A percentile compares a stretch with the other conserved stretches of the same genome.
These are phyloP conservation scores for Myiothlypis chrysogaster DNA, from an alignment of 2,797 vertebrate genomes.

Conservation along the genomic window DNA sequence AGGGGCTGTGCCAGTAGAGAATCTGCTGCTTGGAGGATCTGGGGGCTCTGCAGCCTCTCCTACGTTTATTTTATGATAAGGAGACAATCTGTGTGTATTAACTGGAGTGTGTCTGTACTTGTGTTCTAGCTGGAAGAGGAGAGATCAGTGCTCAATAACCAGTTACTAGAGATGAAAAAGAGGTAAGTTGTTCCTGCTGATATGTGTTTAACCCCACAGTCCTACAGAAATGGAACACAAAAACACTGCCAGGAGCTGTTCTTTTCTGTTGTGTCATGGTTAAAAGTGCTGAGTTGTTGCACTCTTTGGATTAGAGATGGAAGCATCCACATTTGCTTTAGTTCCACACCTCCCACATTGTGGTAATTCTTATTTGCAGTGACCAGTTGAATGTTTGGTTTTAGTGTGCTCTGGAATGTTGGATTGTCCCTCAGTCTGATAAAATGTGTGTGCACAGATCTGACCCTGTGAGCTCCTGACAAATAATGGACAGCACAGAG, in stretches of 20 bases:
- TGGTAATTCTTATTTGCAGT: neutral
- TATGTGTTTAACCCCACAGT: neutral
- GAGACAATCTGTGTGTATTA: neutral
- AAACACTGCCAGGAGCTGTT: neutral
- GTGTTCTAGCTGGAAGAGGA: conserved; percentile 86
- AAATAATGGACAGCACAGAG: neutral
- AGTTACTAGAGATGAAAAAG: conserved; percentile 90
- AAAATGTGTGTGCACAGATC: neutral
- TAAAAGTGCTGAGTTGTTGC: neutral
- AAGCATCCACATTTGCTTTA: neutral
- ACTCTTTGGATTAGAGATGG: neutral
- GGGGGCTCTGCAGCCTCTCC: neutral
- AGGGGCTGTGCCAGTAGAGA: neutral
- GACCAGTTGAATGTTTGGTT: neutral
- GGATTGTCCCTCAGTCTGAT: neutral
- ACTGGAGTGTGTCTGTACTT: neutral
- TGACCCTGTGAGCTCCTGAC: neutral
- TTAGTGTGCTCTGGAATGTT: neutral
- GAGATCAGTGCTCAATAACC: conserved; percentile 86
- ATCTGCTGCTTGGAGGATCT: neutral
- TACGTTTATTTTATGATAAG: neutral
- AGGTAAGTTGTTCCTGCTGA: conserved; percentile 79
- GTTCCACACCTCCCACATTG: neutral
- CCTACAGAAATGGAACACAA: neutral
- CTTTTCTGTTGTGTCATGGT: neutral